A percentile compares a stretch with the other conserved stretches of the same genome.
Conservation (phyloP, 2,113 vertebrate genomes). For the Myrmecophaga tridactyla region DNA sequence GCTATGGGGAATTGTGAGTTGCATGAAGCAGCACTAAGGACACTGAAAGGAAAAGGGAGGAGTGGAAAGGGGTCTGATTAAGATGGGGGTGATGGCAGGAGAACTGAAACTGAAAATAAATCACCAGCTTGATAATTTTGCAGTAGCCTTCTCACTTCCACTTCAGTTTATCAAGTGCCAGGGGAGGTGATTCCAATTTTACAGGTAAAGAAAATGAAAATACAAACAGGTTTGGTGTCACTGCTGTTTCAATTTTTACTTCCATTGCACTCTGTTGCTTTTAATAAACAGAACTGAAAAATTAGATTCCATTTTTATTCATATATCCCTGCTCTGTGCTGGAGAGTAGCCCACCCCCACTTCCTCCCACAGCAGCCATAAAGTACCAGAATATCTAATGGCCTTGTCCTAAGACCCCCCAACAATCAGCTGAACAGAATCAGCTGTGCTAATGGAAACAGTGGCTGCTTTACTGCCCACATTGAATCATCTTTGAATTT, state of each 20-base stretch:
- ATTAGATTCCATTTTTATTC: constrained; percentile 58
- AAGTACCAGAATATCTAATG: constrained; percentile 47
- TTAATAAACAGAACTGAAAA: constrained; percentile 51
- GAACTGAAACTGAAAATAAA: constrained; percentile 42
- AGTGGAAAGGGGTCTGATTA: background rate
- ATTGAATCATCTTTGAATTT: constrained; percentile 60
- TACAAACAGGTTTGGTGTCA: constrained; percentile 17
- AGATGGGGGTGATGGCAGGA: background rate
- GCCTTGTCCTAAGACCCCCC: constrained; percentile 23
- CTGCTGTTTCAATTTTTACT: constrained; percentile 52
- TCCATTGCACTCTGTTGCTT: constrained; percentile 36
- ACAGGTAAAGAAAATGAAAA: constrained; percentile 63
- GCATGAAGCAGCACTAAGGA: background rate
- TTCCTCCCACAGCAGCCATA: background rate
- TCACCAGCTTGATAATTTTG: constrained; percentile 30
- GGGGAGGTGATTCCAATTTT: constrained; percentile 49
- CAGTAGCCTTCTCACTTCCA: constrained; percentile 27
- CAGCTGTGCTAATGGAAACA: constrained; percentile 54
- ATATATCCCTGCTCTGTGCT: background rate
- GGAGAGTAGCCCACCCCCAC: constrained; percentile 19
- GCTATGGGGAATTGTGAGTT: background rate
- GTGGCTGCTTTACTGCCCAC: constrained; percentile 45
- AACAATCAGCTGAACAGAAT: constrained; percentile 60
- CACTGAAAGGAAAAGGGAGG: background rate
- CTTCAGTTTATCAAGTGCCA: constrained; percentile 53